These are phyloP conservation scores for Dallia pectoralis DNA, from an alignment of 2,797 vertebrate species.

Conservation along the genomic window DNA sequence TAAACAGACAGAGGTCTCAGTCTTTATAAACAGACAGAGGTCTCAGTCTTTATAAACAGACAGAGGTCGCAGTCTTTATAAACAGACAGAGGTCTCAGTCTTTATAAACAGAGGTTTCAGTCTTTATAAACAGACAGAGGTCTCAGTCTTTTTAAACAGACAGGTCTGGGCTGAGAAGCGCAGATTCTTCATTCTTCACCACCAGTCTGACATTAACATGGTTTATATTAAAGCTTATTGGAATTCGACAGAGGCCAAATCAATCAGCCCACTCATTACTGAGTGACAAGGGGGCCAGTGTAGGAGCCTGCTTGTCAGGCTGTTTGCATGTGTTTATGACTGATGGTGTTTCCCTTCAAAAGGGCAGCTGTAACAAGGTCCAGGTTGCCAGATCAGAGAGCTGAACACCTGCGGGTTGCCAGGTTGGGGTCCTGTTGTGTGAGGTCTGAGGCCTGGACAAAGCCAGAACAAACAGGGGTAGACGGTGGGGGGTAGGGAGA, in stretches of 20 bases:
- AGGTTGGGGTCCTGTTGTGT: slow-evolving; percentile 57
- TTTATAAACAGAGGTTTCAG: background rate
- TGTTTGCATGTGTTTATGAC: background rate
- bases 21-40: no score
- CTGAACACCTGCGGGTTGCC: slow-evolving; percentile 51
- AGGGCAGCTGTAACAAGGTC: slow-evolving; percentile 61
- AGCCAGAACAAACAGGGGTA: slow-evolving; percentile 59
- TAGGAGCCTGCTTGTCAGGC: slow-evolving; percentile 13
- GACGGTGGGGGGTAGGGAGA: background rate
- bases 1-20: background rate
- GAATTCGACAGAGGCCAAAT: slow-evolving; percentile 12
- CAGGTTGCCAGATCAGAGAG: slow-evolving; percentile 67
- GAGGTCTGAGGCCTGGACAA: slow-evolving; percentile 62
- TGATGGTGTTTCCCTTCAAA: slow-evolving; percentile 46
- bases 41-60: background rate
- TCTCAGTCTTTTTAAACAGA: background rate
- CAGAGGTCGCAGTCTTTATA: background rate
- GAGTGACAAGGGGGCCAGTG: slow-evolving; percentile 5
- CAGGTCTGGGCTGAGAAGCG: background rate
- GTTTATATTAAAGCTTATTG: background rate
- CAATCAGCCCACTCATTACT: slow-evolving; percentile 16
- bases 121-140: background rate
- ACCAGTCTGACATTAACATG: background rate
- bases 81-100: background rate
- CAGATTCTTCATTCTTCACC: background rate